Evolutionary conservation across 2,797 vertebrate genomes (phyloP).

Genomic region (Emys orbicularis): DNA sequence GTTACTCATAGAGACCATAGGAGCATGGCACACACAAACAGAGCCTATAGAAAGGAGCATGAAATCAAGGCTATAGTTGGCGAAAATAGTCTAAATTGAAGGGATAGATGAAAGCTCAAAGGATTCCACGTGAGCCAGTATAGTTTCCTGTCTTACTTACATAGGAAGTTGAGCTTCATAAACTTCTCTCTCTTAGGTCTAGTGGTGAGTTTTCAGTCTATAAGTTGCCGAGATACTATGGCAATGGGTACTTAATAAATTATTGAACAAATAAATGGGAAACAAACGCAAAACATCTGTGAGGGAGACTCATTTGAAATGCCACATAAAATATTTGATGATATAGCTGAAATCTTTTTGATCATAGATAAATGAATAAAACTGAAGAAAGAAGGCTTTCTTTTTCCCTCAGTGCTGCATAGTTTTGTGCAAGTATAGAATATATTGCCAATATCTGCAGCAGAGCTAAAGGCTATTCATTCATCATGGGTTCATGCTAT

Average conservation of each 20-base stretch:
- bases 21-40: background rate
- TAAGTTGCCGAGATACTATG: background rate
- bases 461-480: background rate
- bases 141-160: background rate
- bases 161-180: background rate
- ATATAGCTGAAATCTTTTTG: background rate
- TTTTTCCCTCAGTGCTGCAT: background rate
- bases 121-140: background rate
- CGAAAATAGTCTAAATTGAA: background rate
- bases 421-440: background rate
- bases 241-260: background rate
- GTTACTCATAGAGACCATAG: background rate
- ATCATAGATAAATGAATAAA: background rate
- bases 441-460: background rate
- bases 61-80: background rate
- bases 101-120: background rate
- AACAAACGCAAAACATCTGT: background rate
- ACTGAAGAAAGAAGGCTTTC: background rate
- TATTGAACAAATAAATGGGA: background rate
- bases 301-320: background rate
- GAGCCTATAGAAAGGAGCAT: background rate
- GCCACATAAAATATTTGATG: background rate
- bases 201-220: background rate
- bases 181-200: background rate
- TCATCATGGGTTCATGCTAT: background rate